phyloP scores from a whole-genome alignment of 2,888 invertebrate species.

The Yponomeuta sedellus region DNA sequence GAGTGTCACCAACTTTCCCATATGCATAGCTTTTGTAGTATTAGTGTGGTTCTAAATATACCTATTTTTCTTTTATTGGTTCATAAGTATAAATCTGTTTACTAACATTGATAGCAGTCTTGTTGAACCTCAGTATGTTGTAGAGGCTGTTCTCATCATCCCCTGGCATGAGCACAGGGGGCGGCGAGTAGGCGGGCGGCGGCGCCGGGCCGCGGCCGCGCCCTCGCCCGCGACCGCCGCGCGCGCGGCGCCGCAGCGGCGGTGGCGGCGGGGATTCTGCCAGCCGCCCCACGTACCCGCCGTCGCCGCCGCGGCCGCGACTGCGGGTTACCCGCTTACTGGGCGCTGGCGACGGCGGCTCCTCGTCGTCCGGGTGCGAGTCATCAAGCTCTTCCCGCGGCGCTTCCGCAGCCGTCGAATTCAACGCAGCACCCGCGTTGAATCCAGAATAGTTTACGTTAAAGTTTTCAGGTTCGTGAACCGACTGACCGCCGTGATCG shows the following conservation, averaged over 20 bases:
- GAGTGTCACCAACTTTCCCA: too few relatives aligned
- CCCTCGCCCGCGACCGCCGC: slow-evolving; percentile 58
- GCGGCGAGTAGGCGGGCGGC: slow-evolving; percentile 68
- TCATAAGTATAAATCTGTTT: background rate
- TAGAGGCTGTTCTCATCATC: slow-evolving; percentile 92
- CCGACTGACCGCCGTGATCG: slow-evolving; percentile 71
- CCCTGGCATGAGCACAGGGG: slow-evolving; percentile 67
- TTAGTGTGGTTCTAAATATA: too few relatives aligned
- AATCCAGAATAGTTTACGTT: slow-evolving; percentile 64
- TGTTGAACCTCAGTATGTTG: slow-evolving; percentile 88
- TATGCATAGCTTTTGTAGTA: too few relatives aligned
- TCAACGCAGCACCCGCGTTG: slow-evolving; percentile 47
- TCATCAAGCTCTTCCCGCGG: slow-evolving; percentile 58
- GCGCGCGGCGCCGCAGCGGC: slow-evolving; percentile 58
- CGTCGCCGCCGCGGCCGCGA: slow-evolving; percentile 72
- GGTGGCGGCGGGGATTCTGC: slow-evolving; percentile 68
- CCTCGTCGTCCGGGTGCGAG: slow-evolving; percentile 46
- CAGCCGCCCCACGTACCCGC: slow-evolving; percentile 61
- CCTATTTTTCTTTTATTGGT: background rate
- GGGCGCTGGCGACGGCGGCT: slow-evolving; percentile 76
- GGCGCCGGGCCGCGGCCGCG: slow-evolving; percentile 63
- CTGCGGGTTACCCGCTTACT: slow-evolving; percentile 81
- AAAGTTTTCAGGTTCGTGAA: slow-evolving; percentile 69
- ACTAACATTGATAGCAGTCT: slow-evolving; percentile 85
- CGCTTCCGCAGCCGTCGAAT: slow-evolving; percentile 48